These are phyloP conservation scores for Emmelina monodactyla DNA, from an alignment of 2,888 invertebrate species.

Conservation along the genomic window DNA sequence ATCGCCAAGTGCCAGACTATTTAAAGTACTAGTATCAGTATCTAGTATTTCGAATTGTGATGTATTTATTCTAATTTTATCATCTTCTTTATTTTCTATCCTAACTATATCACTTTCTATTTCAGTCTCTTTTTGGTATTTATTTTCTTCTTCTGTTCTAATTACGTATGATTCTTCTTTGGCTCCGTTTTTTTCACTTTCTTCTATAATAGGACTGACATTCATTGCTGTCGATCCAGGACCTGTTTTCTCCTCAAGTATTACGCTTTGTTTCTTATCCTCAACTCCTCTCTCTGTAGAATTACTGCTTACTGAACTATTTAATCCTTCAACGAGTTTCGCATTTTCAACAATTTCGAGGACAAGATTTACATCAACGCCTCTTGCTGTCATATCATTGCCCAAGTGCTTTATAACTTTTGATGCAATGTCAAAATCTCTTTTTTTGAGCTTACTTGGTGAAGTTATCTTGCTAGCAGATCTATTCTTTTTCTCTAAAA, in stretches of 20 bases:
- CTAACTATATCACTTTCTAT: constrained; percentile 2
- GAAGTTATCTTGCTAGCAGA: constrained; percentile 1
- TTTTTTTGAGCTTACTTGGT: background rate
- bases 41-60: constrained; percentile 2
- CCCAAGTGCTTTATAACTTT: constrained; percentile 3
- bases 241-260: constrained; percentile 1
- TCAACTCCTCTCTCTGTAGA: constrained; percentile 1
- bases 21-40: constrained; percentile 2
- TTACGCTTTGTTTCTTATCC: constrained; percentile 1
- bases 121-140: background rate
- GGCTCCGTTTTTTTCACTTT: constrained; percentile 2
- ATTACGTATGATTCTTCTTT: constrained; percentile 2
- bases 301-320: constrained; percentile 3
- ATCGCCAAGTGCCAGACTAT: constrained; percentile 2
- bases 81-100: constrained; percentile 1
- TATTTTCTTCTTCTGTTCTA: constrained; percentile 2
- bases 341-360: constrained; percentile 3
- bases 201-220: constrained; percentile 2
- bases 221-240: constrained; percentile 1
- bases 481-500: background rate
- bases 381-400: constrained; percentile 2
- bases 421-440: constrained; percentile 3
- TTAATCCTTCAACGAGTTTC: constrained; percentile 2
- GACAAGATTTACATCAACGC: constrained; percentile 2
- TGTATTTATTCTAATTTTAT: constrained; percentile 2